phyloP scores from a whole-genome alignment of 2,888 invertebrate genomes.

The Lasius platythorax region DNA sequence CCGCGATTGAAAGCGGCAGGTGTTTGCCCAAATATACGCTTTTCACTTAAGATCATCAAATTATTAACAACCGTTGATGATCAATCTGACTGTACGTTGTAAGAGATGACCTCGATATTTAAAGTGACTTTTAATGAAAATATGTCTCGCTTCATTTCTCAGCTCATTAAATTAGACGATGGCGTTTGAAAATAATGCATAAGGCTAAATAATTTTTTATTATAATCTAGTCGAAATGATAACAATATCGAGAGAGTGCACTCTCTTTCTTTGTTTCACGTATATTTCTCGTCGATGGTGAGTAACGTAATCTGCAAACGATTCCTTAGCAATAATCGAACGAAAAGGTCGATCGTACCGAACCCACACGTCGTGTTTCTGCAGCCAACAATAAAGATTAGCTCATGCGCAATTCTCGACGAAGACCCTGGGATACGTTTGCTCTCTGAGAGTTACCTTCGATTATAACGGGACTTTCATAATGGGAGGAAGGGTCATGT shows the following conservation, averaged over 20 bases:
- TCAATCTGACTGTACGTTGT: background rate
- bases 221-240: background rate
- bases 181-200: background rate
- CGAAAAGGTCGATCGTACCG: constrained; percentile 68
- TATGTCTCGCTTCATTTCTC: background rate
- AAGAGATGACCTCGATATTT: constrained; percentile 1
- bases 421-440: constrained; percentile 61
- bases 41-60: background rate
- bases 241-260: background rate
- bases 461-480: constrained; percentile 59
- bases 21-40: background rate
- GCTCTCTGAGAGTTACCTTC: constrained; percentile 55
- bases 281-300: background rate
- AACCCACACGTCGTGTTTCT: constrained; percentile 57
- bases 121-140: constrained; percentile 12
- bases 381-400: constrained; percentile 74
- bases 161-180: background rate
- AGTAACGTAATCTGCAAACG: constrained; percentile 42
- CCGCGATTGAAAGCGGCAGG: constrained; percentile 1
- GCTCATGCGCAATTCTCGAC: constrained; percentile 55
- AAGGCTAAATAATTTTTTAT: background rate
- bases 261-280: background rate
- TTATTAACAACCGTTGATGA: background rate
- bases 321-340: constrained; percentile 54
- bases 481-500: constrained; percentile 37